Conservation (phyloP, 1,140 invertebrate genomes). For the Sarcophaga peregrina region DNA sequence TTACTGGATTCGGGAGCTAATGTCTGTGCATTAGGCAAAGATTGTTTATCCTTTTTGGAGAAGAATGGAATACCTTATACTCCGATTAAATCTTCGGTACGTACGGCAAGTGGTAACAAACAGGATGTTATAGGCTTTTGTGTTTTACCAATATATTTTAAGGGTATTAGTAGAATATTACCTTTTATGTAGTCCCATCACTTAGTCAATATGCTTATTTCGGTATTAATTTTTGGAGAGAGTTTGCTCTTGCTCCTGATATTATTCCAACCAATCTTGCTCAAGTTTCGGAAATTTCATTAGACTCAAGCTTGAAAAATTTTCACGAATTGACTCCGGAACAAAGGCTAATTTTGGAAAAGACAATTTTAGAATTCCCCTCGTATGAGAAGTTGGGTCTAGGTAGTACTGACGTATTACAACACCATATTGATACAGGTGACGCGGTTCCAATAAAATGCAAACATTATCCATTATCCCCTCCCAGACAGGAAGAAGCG, state of each 20-base stretch:
- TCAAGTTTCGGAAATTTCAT: background rate
- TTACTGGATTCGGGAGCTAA: slow-evolving; percentile 4
- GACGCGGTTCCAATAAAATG: slow-evolving; percentile 35
- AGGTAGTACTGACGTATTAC: slow-evolving; percentile 39
- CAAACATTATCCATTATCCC: slow-evolving; percentile 36
- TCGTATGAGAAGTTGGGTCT: slow-evolving; percentile 35
- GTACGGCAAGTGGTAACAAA: background rate
- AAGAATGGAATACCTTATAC: slow-evolving; percentile 1
- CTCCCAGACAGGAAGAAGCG: slow-evolving; percentile 25
- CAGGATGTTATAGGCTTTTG: background rate
- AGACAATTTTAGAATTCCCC: slow-evolving; percentile 32
- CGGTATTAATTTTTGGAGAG: slow-evolving; percentile 2
- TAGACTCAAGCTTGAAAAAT: background rate
- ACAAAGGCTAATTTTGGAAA: background rate
- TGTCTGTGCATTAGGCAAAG: background rate
- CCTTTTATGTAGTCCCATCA: slow-evolving; percentile 14
- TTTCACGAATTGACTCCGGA: slow-evolving; percentile 1
- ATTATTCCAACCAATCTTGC: background rate
- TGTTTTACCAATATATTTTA: background rate
- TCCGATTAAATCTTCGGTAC: background rate
- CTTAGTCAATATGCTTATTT: background rate
- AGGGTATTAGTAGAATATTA: background rate
- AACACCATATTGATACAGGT: slow-evolving; percentile 33
- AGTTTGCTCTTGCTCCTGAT: background rate
- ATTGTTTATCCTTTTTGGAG: background rate